Percentiles rank a stretch among this genome's conserved stretches.
These are phyloP conservation scores for Dasypolia templi DNA, from an alignment of 2,888 invertebrate species.

Conservation along the genomic window DNA sequence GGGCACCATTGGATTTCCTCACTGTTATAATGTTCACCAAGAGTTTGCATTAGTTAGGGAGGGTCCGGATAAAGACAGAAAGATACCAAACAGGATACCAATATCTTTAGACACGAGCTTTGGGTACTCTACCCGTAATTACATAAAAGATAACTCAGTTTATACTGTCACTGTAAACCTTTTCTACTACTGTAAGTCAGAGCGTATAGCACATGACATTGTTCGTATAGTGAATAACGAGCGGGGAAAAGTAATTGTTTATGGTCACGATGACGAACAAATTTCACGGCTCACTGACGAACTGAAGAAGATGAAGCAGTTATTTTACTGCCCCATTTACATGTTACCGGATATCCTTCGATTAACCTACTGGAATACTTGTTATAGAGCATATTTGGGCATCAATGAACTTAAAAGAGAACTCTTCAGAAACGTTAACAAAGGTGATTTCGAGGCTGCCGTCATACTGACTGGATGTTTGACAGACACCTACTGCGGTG, in stretches of 20 bases:
- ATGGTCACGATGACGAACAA: fast-evolving
- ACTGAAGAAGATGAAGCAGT: conserved; percentile 18
- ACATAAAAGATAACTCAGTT: conserved; percentile 42
- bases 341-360: conserved; percentile 22
- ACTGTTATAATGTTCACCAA: conserved; percentile 33
- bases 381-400: conserved; percentile 21
- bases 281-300: neutral
- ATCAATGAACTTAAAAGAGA: conserved; percentile 26
- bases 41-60: fast-evolving
- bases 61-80: conserved; percentile 19
- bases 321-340: conserved; percentile 42
- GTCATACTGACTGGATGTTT: conserved; percentile 28
- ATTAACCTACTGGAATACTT: neutral
- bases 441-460: conserved; percentile 33
- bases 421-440: conserved; percentile 1
- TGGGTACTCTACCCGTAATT: neutral
- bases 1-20: conserved; percentile 5
- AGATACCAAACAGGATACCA: conserved; percentile 46
- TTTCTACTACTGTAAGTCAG: fast-evolving
- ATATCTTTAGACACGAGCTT: fast-evolving
- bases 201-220: conserved; percentile 2
- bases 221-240: conserved; percentile 35
- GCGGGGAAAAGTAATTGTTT: conserved; percentile 36
- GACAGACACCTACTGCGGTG: neutral
- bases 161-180: conserved; percentile 21